These are phyloP conservation scores for Chionis minor DNA, from an alignment of 2,113 vertebrate genomes.

Conservation along the genomic window DNA sequence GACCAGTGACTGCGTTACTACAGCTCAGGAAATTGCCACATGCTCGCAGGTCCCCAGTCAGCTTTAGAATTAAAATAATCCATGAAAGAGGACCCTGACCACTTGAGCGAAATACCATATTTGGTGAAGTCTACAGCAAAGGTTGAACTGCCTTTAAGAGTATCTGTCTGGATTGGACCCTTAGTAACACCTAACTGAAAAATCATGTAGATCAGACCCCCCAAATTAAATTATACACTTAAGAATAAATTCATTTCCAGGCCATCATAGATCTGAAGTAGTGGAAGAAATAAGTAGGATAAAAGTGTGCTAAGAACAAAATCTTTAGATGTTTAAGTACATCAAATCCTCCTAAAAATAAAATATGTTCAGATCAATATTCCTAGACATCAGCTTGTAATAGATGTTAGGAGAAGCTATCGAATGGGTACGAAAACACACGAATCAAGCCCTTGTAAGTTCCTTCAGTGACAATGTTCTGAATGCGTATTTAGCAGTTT, in stretches of 20 bases:
- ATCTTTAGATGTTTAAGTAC: slow-evolving; percentile 45
- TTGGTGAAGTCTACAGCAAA: neutral
- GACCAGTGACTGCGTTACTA: neutral
- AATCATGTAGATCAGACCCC: neutral
- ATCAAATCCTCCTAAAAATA: slow-evolving; percentile 36
- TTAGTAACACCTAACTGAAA: neutral
- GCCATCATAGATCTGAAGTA: neutral
- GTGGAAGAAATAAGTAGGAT: neutral
- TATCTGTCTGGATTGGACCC: neutral
- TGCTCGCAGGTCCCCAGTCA: neutral
- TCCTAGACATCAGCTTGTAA: slow-evolving; percentile 21
- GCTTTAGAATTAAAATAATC: neutral
- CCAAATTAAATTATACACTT: neutral
- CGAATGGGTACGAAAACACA: neutral
- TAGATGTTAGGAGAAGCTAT: slow-evolving; percentile 37
- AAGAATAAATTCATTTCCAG: neutral
- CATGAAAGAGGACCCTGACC: neutral
- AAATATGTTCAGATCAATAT: slow-evolving; percentile 63
- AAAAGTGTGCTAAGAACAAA: slow-evolving; percentile 45
- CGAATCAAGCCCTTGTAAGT: slow-evolving; percentile 48
- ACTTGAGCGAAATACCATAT: neutral
- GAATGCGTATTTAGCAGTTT: neutral
- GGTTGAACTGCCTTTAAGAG: neutral
- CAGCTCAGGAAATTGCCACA: neutral
- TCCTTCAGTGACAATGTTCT: neutral